Percentiles rank a stretch among this genome's conserved stretches.
phyloP scores from a whole-genome alignment of 2,797 vertebrate genomes.

The Mormyrops boulengeri region DNA sequence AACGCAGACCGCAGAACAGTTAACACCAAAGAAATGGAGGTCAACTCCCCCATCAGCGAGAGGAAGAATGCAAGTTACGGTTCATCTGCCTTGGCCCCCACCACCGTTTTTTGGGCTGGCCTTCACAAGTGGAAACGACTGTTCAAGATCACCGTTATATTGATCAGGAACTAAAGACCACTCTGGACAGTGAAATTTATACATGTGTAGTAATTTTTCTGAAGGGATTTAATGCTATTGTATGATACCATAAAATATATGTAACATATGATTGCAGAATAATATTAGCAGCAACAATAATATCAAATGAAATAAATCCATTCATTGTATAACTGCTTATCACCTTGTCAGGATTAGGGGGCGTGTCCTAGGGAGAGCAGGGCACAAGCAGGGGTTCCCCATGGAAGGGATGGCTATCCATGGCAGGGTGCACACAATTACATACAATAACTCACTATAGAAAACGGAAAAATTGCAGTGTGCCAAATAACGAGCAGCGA shows the following conservation, averaged over 20 bases:
- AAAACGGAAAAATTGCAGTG: not conserved
- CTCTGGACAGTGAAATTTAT: not conserved
- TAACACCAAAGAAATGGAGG: constrained; percentile 11
- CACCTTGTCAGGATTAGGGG: not conserved
- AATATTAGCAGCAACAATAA: not conserved
- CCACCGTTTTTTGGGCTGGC: not conserved
- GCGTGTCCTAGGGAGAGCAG: not conserved
- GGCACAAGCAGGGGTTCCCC: not conserved
- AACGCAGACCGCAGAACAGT: not conserved
- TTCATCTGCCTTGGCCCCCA: not conserved
- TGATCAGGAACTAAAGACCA: not conserved
- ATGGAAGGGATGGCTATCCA: not conserved
- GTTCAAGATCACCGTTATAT: not conserved
- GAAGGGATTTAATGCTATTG: not conserved
- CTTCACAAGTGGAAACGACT: not conserved
- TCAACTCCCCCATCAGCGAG: not conserved
- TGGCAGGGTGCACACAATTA: not conserved
- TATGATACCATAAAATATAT: not conserved
- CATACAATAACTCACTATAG: not conserved
- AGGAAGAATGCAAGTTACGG: not conserved
- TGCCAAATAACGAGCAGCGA: not conserved
- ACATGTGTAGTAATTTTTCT: not conserved
- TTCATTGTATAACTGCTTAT: not conserved
- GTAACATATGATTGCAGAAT: not conserved
- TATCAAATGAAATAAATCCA: not conserved